phyloP scores from a whole-genome alignment of 2,113 vertebrate species.

The Numida meleagris region DNA sequence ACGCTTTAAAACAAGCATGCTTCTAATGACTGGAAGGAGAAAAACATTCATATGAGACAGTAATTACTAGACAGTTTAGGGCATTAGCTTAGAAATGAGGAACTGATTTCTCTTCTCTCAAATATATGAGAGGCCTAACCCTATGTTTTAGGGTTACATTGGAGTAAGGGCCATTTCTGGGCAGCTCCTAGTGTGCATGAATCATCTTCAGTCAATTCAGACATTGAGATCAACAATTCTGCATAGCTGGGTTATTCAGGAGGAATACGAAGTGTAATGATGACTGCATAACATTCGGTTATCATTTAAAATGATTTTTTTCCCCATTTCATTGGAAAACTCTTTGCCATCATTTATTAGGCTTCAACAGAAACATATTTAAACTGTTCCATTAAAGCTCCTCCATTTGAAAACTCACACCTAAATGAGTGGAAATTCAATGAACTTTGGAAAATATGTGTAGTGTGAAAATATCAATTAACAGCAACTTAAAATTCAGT shows the following conservation, averaged over 20 bases:
- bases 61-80: not conserved
- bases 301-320: not conserved
- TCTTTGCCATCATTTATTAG: not conserved
- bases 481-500: not conserved
- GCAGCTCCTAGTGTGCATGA: rapidly evolving
- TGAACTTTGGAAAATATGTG: not conserved
- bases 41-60: not conserved
- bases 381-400: not conserved
- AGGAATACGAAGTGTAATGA: not conserved
- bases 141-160: not conserved
- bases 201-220: not conserved
- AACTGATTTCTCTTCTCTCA: not conserved
- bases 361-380: not conserved
- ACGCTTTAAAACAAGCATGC: not conserved
- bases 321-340: not conserved
- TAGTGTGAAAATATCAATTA: not conserved
- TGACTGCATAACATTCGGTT: not conserved
- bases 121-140: not conserved
- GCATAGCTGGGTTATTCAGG: not conserved
- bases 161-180: not conserved
- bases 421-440: not conserved
- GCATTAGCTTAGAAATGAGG: not conserved
- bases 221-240: not conserved
- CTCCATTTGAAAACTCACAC: not conserved
- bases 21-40: not conserved